Percentiles rank a stretch among this genome's conserved stretches.
Conservation (phyloP, 2,113 vertebrate genomes). For the Desmodus rotundus region DNA sequence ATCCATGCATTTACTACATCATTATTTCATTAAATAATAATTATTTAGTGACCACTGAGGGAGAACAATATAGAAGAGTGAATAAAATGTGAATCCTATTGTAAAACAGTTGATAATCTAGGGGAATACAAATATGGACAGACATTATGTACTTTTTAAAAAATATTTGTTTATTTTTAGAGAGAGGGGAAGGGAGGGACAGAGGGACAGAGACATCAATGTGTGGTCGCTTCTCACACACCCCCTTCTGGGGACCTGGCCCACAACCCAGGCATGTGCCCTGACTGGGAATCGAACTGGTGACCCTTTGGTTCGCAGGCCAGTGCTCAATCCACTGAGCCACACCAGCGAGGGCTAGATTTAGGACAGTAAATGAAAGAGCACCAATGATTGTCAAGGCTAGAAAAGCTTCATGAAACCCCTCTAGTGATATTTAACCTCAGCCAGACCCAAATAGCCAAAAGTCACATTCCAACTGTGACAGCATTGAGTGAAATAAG, state of each 20-base stretch:
- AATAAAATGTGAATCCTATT: background rate
- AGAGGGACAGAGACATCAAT: no score
- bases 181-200: no score
- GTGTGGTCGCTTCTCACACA: no score
- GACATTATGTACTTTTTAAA: no score
- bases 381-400: background rate
- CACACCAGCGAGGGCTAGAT: no score
- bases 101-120: background rate
- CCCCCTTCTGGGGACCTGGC: no score
- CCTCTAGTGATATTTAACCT: background rate
- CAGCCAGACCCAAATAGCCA: background rate
- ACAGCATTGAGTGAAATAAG: background rate
- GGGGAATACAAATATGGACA: background rate
- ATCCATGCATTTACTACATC: background rate
- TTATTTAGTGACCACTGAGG: background rate
- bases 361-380: background rate
- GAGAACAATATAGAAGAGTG: background rate
- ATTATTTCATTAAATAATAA: background rate
- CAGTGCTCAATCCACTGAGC: no score
- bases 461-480: background rate
- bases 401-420: background rate
- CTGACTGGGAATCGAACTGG: no score
- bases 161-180: no score
- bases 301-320: no score
- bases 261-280: no score